These are phyloP conservation scores for Morus bassanus DNA, from an alignment of 2,797 vertebrate species.

Conservation along the genomic window DNA sequence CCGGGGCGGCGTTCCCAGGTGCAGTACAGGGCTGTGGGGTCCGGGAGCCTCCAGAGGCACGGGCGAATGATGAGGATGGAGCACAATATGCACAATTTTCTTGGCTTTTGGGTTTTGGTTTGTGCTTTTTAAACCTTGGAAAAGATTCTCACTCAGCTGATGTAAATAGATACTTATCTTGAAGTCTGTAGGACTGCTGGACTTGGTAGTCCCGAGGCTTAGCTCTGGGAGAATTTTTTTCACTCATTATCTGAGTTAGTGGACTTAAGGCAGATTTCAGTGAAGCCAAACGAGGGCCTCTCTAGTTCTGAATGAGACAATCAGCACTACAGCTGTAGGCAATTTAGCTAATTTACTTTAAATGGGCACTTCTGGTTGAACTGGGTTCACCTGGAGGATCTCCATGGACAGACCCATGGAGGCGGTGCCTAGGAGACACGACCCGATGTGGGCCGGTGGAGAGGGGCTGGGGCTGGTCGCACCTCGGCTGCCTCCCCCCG, in stretches of 20 bases:
- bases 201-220: neutral
- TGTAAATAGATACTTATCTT: neutral
- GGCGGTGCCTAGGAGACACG: fast-evolving
- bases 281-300: neutral
- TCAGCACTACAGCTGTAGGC: neutral
- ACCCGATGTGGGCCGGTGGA: fast-evolving
- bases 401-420: neutral
- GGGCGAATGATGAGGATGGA: neutral
- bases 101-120: neutral
- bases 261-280: neutral
- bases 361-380: neutral
- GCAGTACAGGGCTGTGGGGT: neutral
- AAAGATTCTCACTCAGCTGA: neutral
- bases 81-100: fast-evolving
- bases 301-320: neutral
- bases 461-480: neutral
- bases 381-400: neutral
- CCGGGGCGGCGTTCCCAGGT: fast-evolving
- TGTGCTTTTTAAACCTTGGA: neutral
- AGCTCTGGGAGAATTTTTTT: neutral
- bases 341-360: neutral
- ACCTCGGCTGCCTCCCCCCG: fast-evolving
- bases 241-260: neutral
- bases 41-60: fast-evolving
- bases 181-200: neutral